phyloP scores from a whole-genome alignment of 2,888 invertebrate genomes.

The Euplagia quadripunctaria region DNA sequence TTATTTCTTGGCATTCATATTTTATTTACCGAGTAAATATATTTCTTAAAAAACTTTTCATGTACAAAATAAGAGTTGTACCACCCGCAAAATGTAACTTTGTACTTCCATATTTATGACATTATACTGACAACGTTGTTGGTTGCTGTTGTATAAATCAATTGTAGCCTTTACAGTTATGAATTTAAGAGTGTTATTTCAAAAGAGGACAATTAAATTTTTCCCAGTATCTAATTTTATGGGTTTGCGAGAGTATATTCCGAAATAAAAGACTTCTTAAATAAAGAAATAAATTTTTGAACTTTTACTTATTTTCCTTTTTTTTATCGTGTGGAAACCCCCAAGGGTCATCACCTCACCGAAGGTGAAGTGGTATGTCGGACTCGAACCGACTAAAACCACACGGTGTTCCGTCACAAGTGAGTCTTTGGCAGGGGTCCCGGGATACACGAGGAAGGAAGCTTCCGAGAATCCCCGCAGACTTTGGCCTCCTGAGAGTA shows the following conservation, averaged over 20 bases:
- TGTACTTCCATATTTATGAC: constrained; percentile 59
- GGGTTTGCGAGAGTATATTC: constrained; percentile 56
- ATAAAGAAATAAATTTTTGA: constrained; percentile 34
- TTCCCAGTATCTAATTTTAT: constrained; percentile 53
- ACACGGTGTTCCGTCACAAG: too few relatives aligned
- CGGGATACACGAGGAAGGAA: too few relatives aligned
- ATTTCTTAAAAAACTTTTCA: not conserved
- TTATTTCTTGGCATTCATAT: not conserved
- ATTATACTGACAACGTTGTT: constrained; percentile 45
- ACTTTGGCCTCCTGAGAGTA: too few relatives aligned
- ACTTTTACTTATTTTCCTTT: not conserved
- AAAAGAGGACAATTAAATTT: constrained; percentile 1
- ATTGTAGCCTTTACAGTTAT: constrained; percentile 16
- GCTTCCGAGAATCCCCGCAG: too few relatives aligned
- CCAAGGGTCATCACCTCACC: too few relatives aligned
- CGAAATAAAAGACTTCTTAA: constrained; percentile 51
- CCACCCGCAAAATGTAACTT: constrained; percentile 46
- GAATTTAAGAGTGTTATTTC: constrained; percentile 21
- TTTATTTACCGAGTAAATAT: constrained; percentile 4
- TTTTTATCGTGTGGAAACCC: too few relatives aligned
- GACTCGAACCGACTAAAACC: too few relatives aligned
- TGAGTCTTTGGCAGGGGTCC: too few relatives aligned
- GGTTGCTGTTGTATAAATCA: constrained; percentile 17
- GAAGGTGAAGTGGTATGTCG: too few relatives aligned
- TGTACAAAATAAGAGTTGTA: constrained; percentile 34